These are phyloP conservation scores for Bombus fervidus DNA, from an alignment of 1,140 invertebrate genomes.

Conservation along the genomic window DNA sequence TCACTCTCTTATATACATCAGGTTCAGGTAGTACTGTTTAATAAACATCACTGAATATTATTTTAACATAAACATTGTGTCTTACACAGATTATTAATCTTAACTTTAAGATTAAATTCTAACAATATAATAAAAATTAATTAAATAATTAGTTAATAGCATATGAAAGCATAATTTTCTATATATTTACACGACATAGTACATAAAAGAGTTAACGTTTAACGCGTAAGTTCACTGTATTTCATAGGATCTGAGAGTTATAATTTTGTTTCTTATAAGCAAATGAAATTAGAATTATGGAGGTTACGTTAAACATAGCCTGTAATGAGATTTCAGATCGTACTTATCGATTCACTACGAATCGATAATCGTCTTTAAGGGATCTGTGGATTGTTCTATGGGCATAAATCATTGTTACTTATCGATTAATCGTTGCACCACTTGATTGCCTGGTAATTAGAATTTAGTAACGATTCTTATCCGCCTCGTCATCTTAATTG, in stretches of 20 bases:
- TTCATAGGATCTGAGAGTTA: not conserved
- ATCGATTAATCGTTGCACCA: conserved; percentile 34
- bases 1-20: no score
- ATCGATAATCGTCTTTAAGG: not conserved
- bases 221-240: not conserved
- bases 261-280: not conserved
- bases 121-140: not conserved
- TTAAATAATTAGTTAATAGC: not conserved
- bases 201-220: not conserved
- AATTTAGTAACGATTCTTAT: conserved; percentile 48
- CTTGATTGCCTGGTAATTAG: conserved; percentile 43
- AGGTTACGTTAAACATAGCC: not conserved
- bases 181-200: not conserved
- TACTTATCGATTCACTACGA: no score
- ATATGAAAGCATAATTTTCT: not conserved
- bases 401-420: conserved; percentile 29
- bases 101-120: no score
- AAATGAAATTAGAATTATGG: no score
- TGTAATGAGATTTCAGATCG: not conserved
- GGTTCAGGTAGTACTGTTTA: no score
- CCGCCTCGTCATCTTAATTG: conserved; percentile 34
- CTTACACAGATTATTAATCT: no score
- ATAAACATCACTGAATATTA: no score
- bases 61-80: no score
- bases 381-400: not conserved